Conservation (phyloP, 2,888 invertebrate genomes). For the Sclerodermus sp. region DNA sequence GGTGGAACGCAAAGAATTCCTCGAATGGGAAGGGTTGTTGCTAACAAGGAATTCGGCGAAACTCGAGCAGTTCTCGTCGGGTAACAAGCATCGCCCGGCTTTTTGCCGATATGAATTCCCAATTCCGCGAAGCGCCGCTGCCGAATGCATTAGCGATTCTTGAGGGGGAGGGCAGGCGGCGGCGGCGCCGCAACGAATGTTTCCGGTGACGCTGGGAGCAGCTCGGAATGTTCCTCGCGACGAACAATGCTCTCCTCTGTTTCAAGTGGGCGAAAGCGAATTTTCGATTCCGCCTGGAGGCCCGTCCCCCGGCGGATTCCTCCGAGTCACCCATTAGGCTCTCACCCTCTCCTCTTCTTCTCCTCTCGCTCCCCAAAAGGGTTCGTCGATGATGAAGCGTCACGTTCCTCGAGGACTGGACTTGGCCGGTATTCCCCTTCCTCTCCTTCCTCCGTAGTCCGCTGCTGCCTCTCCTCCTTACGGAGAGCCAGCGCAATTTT, state of each 20-base stretch:
- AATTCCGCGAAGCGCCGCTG: conserved; percentile 40
- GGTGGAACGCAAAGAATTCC: conserved; percentile 11
- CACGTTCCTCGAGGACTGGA: too few species aligned
- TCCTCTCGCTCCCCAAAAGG: too few species aligned
- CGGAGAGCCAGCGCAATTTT: too few species aligned
- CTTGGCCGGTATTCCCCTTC: too few species aligned
- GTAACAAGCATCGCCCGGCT: conserved; percentile 10
- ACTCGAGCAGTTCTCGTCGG: background rate
- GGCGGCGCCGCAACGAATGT: conserved; percentile 50
- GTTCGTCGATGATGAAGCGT: too few species aligned
- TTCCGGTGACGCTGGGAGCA: conserved; percentile 52
- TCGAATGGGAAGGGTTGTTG: conserved; percentile 9
- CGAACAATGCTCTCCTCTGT: conserved; percentile 49
- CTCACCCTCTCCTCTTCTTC: too few species aligned
- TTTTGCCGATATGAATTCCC: conserved; percentile 42
- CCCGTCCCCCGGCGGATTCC: too few species aligned
- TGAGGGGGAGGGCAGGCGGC: too few species aligned
- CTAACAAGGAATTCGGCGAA: conserved; percentile 23
- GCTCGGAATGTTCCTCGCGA: conserved; percentile 46
- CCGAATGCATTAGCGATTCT: conserved; percentile 50
- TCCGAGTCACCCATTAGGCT: too few species aligned
- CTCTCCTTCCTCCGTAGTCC: too few species aligned
- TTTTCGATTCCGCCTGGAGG: too few species aligned
- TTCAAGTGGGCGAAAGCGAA: background rate
- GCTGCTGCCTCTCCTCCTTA: too few species aligned